Evolutionary conservation across 2,797 vertebrate genomes (phyloP).

Genomic region (Leuciscus waleckii): DNA sequence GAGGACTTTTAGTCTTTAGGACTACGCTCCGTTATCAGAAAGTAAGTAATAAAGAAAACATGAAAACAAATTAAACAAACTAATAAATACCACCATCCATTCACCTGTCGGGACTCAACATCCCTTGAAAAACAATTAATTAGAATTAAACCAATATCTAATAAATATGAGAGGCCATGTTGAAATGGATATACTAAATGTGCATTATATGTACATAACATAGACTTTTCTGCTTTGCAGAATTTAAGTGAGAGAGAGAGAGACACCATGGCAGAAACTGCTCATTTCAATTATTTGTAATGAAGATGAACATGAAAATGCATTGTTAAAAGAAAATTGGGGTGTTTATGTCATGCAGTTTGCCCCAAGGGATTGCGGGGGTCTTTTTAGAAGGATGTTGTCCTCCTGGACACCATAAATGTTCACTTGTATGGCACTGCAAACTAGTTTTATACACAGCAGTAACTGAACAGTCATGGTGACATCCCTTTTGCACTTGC

Average conservation of each 20-base stretch:
- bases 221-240: conserved; percentile 36
- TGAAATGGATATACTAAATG: conserved; percentile 35
- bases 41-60: conserved; percentile 57
- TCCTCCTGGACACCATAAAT: conserved; percentile 7
- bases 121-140: conserved; percentile 42
- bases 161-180: conserved; percentile 52
- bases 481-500: background rate
- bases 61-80: conserved; percentile 62
- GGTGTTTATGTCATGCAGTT: conserved; percentile 53
- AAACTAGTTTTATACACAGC: conserved; percentile 46
- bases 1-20: conserved; percentile 60
- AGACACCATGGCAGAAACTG: conserved; percentile 3
- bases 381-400: conserved; percentile 13
- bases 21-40: conserved; percentile 51
- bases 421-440: conserved; percentile 45
- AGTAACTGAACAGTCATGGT: conserved; percentile 38
- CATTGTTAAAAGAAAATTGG: background rate
- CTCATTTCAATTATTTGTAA: background rate
- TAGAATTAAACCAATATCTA: conserved; percentile 48
- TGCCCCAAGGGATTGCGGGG: conserved; percentile 49
- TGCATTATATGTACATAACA: conserved; percentile 54
- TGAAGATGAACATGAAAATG: conserved; percentile 13
- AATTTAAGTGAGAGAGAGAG: conserved; percentile 11
- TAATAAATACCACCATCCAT: conserved; percentile 71
- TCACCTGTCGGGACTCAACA: conserved; percentile 42